These are phyloP conservation scores for Phacellophora camtschatica DNA, from an alignment of 30 jellyfish, hydroid and myxozoan species.

Conservation along the genomic window DNA sequence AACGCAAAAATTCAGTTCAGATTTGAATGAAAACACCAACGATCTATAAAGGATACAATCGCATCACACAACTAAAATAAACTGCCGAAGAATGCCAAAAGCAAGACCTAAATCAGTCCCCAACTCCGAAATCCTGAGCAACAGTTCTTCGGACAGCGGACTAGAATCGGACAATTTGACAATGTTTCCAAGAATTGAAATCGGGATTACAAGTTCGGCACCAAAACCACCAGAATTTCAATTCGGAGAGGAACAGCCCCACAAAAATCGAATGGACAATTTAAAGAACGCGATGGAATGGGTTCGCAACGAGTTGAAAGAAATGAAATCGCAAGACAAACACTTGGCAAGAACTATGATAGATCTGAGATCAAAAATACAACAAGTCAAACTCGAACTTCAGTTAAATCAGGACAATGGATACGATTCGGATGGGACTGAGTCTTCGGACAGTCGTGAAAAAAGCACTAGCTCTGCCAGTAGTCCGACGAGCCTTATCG, in stretches of 20 bases:
- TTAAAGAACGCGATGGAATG: constrained; percentile 66
- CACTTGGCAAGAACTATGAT: constrained; percentile 79
- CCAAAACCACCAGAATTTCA: constrained; percentile 4
- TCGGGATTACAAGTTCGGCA: background rate
- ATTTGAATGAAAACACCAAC: too few relatives aligned
- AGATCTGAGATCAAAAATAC: constrained; percentile 66
- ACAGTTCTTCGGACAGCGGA: constrained; percentile 77
- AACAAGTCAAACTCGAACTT: constrained; percentile 50
- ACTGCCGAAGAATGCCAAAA: background rate
- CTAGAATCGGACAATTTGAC: constrained; percentile 37
- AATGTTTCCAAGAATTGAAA: background rate
- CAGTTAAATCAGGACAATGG: constrained; percentile 53
- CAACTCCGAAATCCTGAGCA: constrained; percentile 37
- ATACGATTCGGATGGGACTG: constrained; percentile 60
- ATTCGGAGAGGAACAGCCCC: constrained; percentile 48
- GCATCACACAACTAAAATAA: background rate
- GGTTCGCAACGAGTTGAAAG: constrained; percentile 57
- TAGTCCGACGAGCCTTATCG: constrained; percentile 4
- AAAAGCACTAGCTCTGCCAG: background rate
- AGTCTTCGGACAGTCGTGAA: constrained; percentile 8
- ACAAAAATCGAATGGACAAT: constrained; percentile 56
- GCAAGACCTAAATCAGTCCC: constrained; percentile 64
- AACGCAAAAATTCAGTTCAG: too few relatives aligned
- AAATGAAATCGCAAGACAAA: constrained; percentile 77
- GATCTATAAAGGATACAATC: background rate